Percentiles rank a stretch among this genome's conserved stretches.
Conservation (phyloP, 2,797 vertebrate species). For the Australoheros facetus region DNA sequence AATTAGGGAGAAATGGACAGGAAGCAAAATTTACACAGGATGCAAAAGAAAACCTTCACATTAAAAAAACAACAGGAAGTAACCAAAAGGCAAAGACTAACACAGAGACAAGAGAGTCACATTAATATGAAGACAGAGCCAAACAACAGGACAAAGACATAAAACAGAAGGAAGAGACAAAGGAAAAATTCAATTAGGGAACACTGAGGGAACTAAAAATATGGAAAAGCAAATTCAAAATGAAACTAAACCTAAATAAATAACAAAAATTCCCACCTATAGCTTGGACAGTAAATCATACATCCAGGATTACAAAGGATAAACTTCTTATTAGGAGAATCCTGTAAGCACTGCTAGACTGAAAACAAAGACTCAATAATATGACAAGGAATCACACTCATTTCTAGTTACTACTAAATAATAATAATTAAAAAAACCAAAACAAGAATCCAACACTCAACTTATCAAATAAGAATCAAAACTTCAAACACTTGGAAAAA, state of each 20-base stretch:
- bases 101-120: not conserved
- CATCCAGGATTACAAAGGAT: not conserved
- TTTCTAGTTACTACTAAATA: not conserved
- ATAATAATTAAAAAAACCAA: not conserved
- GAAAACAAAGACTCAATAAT: not conserved
- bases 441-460: not conserved
- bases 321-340: not conserved
- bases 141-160: not conserved
- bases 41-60: accelerated
- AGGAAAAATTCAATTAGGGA: not conserved
- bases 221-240: no score
- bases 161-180: not conserved
- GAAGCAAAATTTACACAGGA: not conserved
- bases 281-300: not conserved
- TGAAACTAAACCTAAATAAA: no score
- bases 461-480: not conserved
- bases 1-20: not conserved
- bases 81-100: not conserved
- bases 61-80: not conserved
- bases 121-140: not conserved
- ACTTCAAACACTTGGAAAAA: not conserved
- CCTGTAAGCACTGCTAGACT: not conserved
- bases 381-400: not conserved
- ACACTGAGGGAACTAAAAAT: not conserved
- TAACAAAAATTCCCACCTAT: no score